phyloP scores from a whole-genome alignment of 23 tunicate species.

The Styela plicata region DNA sequence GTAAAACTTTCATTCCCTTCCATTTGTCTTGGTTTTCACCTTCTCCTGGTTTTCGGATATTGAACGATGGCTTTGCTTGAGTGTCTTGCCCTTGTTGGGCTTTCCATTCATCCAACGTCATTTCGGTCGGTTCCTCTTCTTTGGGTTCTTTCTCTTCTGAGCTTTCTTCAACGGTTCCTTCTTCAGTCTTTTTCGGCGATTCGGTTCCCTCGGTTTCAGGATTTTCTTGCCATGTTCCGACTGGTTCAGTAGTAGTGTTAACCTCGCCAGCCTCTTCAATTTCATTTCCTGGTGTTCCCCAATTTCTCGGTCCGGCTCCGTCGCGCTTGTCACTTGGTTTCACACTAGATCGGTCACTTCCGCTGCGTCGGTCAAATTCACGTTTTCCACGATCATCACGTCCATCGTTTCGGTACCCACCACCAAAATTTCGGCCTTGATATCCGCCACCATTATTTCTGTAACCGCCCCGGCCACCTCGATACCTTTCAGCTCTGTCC shows the following conservation, averaged over 20 bases:
- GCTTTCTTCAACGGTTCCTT: constrained; percentile 23
- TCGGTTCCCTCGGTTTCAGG: constrained; percentile 55
- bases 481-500: constrained; percentile 21
- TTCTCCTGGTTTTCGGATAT: constrained; percentile 77
- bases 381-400: constrained; percentile 80
- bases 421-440: constrained; percentile 28
- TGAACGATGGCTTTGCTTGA: constrained; percentile 53
- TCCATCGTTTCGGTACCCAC: constrained; percentile 56
- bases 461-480: constrained; percentile 47
- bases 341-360: constrained; percentile 76
- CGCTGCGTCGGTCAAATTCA: constrained; percentile 82
- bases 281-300: constrained; percentile 90
- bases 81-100: constrained; percentile 35
- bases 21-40: constrained; percentile 60
- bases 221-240: constrained; percentile 60
- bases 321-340: constrained; percentile 71
- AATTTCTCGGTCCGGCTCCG: constrained; percentile 80
- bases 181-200: constrained; percentile 23
- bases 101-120: constrained; percentile 92
- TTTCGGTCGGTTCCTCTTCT: constrained; percentile 45
- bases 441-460: constrained; percentile 15
- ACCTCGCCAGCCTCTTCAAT: constrained; percentile 52
- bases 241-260: constrained; percentile 31
- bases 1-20: constrained; percentile 57
- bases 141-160: constrained; percentile 39